Conservation (phyloP, 2,888 invertebrate genomes). For the Pseudeuparius sepicola region DNA sequence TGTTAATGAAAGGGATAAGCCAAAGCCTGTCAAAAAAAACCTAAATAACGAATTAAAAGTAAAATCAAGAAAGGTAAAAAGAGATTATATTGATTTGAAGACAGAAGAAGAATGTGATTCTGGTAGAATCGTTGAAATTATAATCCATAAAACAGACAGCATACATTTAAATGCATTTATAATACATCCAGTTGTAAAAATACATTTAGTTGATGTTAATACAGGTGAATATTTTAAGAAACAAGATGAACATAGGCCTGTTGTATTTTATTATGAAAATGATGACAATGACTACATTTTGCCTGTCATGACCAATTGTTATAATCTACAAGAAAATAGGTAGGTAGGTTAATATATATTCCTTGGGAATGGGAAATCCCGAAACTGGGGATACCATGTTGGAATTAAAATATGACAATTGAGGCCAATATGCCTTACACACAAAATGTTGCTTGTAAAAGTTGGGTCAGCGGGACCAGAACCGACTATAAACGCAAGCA, state of each 20-base stretch:
- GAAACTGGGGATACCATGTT: too few relatives aligned
- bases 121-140: conserved; percentile 41
- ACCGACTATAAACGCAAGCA: too few relatives aligned
- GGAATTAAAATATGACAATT: too few relatives aligned
- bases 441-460: conserved; percentile 8
- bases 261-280: conserved; percentile 42
- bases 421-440: too few relatives aligned
- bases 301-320: conserved; percentile 52
- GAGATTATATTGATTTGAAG: background rate
- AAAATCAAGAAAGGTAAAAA: conserved; percentile 4
- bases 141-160: conserved; percentile 48
- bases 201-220: conserved; percentile 47
- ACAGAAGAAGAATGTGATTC: conserved; percentile 24
- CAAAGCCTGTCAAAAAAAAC: conserved; percentile 9
- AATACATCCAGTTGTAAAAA: conserved; percentile 52
- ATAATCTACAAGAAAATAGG: conserved; percentile 47
- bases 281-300: conserved; percentile 40
- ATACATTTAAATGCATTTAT: conserved; percentile 48
- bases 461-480: too few relatives aligned
- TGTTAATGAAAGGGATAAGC: conserved; percentile 4
- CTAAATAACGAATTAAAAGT: conserved; percentile 8
- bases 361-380: too few relatives aligned
- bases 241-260: conserved; percentile 39
- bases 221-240: conserved; percentile 46
- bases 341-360: conserved; percentile 34